Evolutionary conservation across 2,797 vertebrate genomes (phyloP).

Genomic region (Tenualosa thibaudeaui): DNA sequence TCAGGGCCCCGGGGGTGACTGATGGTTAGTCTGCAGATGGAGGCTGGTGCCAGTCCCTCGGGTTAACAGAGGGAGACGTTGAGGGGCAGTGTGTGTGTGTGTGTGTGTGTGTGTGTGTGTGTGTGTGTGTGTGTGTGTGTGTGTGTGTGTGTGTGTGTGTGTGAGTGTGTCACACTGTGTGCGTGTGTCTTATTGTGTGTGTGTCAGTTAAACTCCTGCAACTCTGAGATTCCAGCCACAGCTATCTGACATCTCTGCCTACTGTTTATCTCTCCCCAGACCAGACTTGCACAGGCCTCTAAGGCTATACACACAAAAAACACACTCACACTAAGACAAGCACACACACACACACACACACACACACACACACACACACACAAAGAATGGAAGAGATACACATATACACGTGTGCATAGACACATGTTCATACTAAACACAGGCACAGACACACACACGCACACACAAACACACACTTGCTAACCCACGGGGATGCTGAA

Average conservation of each 20-base stretch:
- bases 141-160: background rate
- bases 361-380: background rate
- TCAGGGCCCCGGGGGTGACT: background rate
- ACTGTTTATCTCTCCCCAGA: slow-evolving; percentile 49
- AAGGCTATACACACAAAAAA: slow-evolving; percentile 15
- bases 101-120: slow-evolving; percentile 5
- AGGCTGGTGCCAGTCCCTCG: background rate
- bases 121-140: background rate
- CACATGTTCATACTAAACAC: background rate
- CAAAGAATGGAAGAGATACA: background rate
- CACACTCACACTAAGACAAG: too few species aligned
- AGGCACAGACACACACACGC: background rate
- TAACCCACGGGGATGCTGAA: slow-evolving; percentile 44
- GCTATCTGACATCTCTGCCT: slow-evolving; percentile 46
- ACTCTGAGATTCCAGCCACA: slow-evolving; percentile 28
- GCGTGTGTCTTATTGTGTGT: background rate
- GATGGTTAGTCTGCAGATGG: background rate
- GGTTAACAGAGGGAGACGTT: background rate
- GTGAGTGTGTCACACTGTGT: background rate
- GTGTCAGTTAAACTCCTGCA: slow-evolving; percentile 29
- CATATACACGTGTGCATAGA: background rate
- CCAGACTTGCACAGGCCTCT: slow-evolving; percentile 29
- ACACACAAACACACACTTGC: slow-evolving; percentile 28
- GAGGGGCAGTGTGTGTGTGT: background rate
- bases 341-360: background rate